Percentiles rank a stretch among this genome's conserved stretches.
Evolutionary conservation across 2,113 vertebrate genomes (phyloP).

Genomic region (Tragelaphus strepsiceros): DNA sequence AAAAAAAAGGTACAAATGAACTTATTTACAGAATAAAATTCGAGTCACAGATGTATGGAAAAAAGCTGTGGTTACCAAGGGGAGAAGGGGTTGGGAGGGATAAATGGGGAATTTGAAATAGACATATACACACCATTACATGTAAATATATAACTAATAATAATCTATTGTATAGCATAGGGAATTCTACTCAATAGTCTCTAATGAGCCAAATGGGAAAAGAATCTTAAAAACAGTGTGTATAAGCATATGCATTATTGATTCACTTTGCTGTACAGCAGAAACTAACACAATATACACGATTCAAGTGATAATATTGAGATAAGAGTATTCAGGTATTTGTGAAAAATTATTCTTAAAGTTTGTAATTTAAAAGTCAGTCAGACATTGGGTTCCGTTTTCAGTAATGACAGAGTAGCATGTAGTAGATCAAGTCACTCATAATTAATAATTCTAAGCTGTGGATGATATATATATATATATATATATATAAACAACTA

Average conservation of each 20-base stretch:
- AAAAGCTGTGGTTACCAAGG: background rate
- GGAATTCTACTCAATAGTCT: background rate
- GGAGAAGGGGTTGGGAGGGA: background rate
- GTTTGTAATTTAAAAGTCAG: background rate
- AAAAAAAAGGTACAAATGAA: background rate
- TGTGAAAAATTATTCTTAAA: background rate
- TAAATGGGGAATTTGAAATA: background rate
- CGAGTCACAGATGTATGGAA: background rate
- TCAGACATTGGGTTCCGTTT: background rate
- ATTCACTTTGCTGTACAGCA: background rate
- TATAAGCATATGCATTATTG: background rate
- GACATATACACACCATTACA: background rate
- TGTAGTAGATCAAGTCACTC: background rate
- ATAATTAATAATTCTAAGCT: background rate
- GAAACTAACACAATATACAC: background rate
- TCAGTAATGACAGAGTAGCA: background rate
- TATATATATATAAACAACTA: background rate
- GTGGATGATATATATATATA: too few species aligned
- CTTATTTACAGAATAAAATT: background rate
- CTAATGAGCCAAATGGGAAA: background rate
- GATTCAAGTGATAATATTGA: background rate
- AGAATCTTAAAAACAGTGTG: background rate
- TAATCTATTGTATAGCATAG: background rate
- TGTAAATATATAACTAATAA: background rate
- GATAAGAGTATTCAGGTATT: background rate